phyloP scores from a whole-genome alignment of 2,888 invertebrate genomes.

The Lasioglossum marginatum region DNA sequence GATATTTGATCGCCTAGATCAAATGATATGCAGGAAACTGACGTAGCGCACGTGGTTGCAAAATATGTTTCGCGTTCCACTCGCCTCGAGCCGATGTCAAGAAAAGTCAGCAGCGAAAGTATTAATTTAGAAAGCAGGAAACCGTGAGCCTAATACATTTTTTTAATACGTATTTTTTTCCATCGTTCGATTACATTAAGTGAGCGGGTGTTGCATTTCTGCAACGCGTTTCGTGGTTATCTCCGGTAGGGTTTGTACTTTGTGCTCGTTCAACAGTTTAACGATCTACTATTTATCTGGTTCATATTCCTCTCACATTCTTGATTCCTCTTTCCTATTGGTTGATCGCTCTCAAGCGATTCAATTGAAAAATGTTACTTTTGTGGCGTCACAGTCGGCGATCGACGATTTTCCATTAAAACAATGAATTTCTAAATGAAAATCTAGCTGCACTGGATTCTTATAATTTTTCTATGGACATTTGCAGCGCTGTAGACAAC shows the following conservation, averaged over 20 bases:
- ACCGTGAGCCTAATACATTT: background rate
- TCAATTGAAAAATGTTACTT: too few relatives aligned
- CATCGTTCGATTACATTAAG: background rate
- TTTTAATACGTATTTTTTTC: background rate
- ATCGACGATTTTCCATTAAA: too few relatives aligned
- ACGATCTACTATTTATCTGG: background rate
- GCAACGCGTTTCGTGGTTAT: background rate
- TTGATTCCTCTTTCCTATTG: background rate
- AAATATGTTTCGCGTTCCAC: background rate
- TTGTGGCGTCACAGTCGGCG: too few relatives aligned
- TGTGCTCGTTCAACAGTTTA: background rate
- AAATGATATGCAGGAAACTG: background rate
- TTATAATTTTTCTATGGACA: too few relatives aligned
- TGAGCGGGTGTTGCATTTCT: background rate
- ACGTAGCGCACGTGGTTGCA: background rate
- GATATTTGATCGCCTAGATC: background rate
- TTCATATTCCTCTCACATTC: background rate
- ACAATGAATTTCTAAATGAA: too few relatives aligned
- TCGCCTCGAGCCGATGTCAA: background rate
- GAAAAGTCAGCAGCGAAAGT: slow-evolving; percentile 6
- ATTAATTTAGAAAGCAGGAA: slow-evolving; percentile 27
- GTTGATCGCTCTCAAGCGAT: background rate
- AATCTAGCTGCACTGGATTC: too few relatives aligned
- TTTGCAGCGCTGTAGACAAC: background rate
- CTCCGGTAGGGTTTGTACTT: too few relatives aligned